phyloP scores from a whole-genome alignment of 1,140 invertebrate species.

The Cydia splendana region DNA sequence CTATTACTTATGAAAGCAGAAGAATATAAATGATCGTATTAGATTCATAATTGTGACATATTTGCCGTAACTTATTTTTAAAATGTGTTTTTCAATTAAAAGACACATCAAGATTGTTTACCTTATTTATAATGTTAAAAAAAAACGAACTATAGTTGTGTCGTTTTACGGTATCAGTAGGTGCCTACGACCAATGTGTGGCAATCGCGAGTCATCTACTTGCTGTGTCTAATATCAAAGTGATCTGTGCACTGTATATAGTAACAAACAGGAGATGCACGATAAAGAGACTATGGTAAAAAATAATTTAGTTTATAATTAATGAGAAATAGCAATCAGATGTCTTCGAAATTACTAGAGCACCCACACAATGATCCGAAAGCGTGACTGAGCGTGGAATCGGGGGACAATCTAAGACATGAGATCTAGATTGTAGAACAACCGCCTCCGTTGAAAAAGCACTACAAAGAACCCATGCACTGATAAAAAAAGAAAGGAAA shows the following conservation, averaged over 20 bases:
- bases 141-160: no score
- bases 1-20: no score
- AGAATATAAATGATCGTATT: no score
- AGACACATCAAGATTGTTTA: no score
- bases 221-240: neutral
- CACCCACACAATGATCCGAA: constrained; percentile 61
- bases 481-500: constrained; percentile 59
- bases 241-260: neutral
- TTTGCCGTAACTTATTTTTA: no score
- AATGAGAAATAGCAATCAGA: constrained; percentile 65
- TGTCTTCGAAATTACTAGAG: constrained; percentile 67
- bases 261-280: constrained; percentile 33
- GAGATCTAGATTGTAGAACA: constrained; percentile 70
- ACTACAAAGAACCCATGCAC: constrained; percentile 70
- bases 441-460: constrained; percentile 74
- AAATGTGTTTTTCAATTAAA: no score
- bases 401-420: constrained; percentile 70
- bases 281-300: constrained; percentile 49
- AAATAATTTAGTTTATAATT: constrained; percentile 63
- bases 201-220: no score
- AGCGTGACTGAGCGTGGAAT: constrained; percentile 71
- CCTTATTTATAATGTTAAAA: no score
- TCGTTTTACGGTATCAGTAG: no score
- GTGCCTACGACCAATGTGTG: no score
- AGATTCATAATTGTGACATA: no score